Evolutionary conservation across 2,888 invertebrate species (phyloP).

Genomic region (Ochlodes sylvanus): DNA sequence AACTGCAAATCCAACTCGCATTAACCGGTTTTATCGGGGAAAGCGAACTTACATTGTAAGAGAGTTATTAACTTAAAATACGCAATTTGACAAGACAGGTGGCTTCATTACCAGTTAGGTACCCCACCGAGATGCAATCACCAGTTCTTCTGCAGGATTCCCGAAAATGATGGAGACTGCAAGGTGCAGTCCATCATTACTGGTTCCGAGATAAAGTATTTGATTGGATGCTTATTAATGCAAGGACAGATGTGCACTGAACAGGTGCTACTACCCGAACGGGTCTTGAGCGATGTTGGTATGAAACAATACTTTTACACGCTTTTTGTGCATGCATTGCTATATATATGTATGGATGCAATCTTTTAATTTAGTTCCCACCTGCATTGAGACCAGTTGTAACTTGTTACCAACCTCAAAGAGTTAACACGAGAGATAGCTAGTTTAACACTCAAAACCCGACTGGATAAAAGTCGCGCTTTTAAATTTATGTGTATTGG

Average conservation of each 20-base stretch:
- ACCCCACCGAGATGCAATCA: not conserved
- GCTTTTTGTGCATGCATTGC: not conserved
- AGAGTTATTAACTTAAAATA: not conserved
- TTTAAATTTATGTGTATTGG: too few relatives aligned
- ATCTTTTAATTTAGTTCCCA: too few relatives aligned
- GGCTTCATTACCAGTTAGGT: not conserved
- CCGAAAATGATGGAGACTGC: not conserved
- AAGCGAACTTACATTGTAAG: not conserved
- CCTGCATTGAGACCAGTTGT: too few relatives aligned
- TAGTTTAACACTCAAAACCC: too few relatives aligned
- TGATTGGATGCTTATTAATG: not conserved
- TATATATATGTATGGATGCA: too few relatives aligned
- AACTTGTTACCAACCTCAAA: too few relatives aligned
- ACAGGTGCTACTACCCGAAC: not conserved
- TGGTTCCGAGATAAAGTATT: too few relatives aligned
- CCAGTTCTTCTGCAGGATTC: not conserved
- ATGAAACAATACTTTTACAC: constrained; percentile 2
- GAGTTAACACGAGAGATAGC: too few relatives aligned
- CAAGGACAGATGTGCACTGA: not conserved
- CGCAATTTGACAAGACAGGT: not conserved
- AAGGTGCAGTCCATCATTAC: not conserved
- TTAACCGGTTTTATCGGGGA: not conserved
- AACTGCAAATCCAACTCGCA: too few relatives aligned
- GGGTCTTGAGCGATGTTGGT: not conserved
- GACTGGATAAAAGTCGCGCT: too few relatives aligned